Evolutionary conservation across 2,113 vertebrate genomes (phyloP).

Genomic region (Perognathus longimembris): DNA sequence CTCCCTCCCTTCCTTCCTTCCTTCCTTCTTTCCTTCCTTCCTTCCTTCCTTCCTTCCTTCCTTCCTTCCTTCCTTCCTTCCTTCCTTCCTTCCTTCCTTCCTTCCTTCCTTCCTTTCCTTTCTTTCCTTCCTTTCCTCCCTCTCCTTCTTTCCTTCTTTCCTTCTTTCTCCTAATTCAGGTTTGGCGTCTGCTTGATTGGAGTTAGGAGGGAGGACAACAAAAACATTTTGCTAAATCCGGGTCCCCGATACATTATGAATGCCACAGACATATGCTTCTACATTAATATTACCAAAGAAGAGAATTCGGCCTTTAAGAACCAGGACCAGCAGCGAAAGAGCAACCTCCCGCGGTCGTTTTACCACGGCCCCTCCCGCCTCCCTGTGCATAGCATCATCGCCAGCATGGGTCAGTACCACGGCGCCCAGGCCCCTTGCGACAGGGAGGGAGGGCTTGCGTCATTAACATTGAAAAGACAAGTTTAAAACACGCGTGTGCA

Average conservation of each 20-base stretch:
- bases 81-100: not conserved
- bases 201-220: constrained; percentile 96
- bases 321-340: constrained; percentile 91
- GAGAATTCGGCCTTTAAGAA: constrained; percentile 98
- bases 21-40: too few relatives aligned
- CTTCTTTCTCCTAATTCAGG: constrained; percentile 84
- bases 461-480: not conserved
- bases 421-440: too few relatives aligned
- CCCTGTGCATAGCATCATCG: constrained; percentile 96
- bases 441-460: not conserved
- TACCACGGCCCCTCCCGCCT: constrained; percentile 93
- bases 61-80: too few relatives aligned
- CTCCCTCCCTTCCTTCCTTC: too few relatives aligned
- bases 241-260: constrained; percentile 96
- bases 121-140: too few relatives aligned
- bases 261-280: constrained; percentile 94
- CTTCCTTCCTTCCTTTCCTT: too few relatives aligned
- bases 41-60: too few relatives aligned
- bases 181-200: constrained; percentile 98
- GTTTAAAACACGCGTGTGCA: not conserved
- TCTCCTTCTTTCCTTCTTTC: constrained; percentile 1
- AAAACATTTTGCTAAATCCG: constrained; percentile 97
- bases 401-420: constrained; percentile 94
- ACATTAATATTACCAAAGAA: constrained; percentile 98
- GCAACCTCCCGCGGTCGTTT: constrained; percentile 84